Conservation (phyloP, 2,888 invertebrate genomes). For the Pristionchus maxplancki region DNA sequence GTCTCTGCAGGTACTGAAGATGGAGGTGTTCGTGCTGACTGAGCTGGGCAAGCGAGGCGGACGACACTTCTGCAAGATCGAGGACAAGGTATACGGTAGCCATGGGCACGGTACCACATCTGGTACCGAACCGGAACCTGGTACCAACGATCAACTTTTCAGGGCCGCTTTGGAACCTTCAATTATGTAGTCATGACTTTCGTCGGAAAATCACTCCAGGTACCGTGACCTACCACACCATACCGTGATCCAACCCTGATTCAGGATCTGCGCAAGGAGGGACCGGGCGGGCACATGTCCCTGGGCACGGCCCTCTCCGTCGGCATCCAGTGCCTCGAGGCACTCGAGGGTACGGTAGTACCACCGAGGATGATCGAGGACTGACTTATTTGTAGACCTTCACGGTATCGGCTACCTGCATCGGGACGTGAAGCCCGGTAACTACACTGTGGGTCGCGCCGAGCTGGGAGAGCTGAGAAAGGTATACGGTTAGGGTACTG, state of each 20-base stretch:
- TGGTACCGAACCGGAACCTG: no score
- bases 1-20: conserved; percentile 68
- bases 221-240: conserved; percentile 31
- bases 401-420: conserved; percentile 53
- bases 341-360: conserved; percentile 39
- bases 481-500: neutral
- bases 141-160: no score
- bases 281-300: conserved; percentile 56
- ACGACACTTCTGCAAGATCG: conserved; percentile 25
- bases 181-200: conserved; percentile 76
- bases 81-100: no score
- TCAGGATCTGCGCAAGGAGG: conserved; percentile 52
- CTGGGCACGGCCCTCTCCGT: conserved; percentile 49
- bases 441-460: conserved; percentile 51
- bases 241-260: neutral
- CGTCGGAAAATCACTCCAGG: conserved; percentile 70
- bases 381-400: conserved; percentile 34
- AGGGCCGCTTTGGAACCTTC: conserved; percentile 71
- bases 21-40: conserved; percentile 74
- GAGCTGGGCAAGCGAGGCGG: conserved; percentile 69
- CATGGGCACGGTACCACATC: no score
- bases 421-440: conserved; percentile 52
- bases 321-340: conserved; percentile 50
- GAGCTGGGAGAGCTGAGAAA: conserved; percentile 51
- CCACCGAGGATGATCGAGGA: neutral